Evolutionary conservation across 2,888 invertebrate species (phyloP), one percentile per base, ranked within the genome.

Genomic region (Dioctria rufipes): DNA sequence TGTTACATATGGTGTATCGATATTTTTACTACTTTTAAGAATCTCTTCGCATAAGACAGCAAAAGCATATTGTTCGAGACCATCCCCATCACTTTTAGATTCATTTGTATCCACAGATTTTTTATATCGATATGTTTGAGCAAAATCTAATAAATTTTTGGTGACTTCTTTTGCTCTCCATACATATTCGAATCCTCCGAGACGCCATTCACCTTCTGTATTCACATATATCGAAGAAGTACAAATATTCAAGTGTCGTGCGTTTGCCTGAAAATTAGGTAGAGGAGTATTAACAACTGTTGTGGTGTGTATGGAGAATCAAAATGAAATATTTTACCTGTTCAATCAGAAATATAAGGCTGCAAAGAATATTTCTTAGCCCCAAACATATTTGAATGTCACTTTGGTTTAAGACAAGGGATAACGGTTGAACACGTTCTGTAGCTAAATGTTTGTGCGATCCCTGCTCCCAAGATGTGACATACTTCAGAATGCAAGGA

Each of bases 371-470:
- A 85, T 94, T 95, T 86, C 95, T 93, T 5, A 97, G 89, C 0
- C 97, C 97, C 83, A 96, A 92, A 86, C 95, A 96, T 84, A 96
- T 93, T 89, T 97, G 96, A 71, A 95, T 90, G 4, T 94, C 93
- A 82, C 93, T 94, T 85, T 95, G 92, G 11, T 91, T 89, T 11
- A 90, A 88, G 60, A 96, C 88, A 2, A 93, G 92, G 43, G 92
- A 90, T 11, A 97, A 89, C 2, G 97, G 96, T 82, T 92, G 92
- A 3, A 95, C 94, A 88, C 93, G 93, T 88, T 97, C 97, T 1
- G 96, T 95, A 2, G 95, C 95, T 82, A 97, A 90, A 87, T 93
- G 93, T 85, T 93, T 92, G 83, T 93, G 94, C 8, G 94, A 93
- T 63, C 93, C 92, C 85, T 94, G 93, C 81, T 93, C 92, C 93